Base-by-base conservation (phyloP, 2,113 vertebrate genomes). In the Okapia johnstoni region DNA sequence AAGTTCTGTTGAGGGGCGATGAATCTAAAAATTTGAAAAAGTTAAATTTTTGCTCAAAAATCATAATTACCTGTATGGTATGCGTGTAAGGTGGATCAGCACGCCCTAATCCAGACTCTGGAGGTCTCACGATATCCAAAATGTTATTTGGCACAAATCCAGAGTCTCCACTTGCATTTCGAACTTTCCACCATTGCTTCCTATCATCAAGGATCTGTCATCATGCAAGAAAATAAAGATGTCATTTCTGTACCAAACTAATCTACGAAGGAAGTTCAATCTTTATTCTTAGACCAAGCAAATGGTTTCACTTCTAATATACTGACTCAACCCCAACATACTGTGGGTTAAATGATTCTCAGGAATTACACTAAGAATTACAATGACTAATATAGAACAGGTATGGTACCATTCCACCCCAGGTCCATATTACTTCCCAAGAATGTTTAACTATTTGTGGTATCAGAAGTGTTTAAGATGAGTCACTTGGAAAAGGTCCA, bases 71-170 rank as follows among this genome's bases (percentile, higher is more conserved):
- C 99, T 99, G 99, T 73, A 99, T 99, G 28, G 99, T 99, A 93
- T 99, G 99, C 48, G 98, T 99, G 66, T 99, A 99, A 1, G 99
- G 97, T 9, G 99, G 99, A 58, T 99, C 99, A 0, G 99, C 98
- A 66, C 99, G 98, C 2, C 99, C 99, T 1, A 97, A 84, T 3
- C 96, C 97, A 7, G 99, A 79, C 60, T 99, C 99, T 55, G 98
- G 94, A 1, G 98, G 97, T 96, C 98, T 99, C 97, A 99, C 98
- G 54, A 99, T 98, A 87, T 99, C 99, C 98, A 99, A 98, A 98
- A 99, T 99, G 98, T 99, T 99, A 99, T 99, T 99, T 99, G 99
- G 99, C 99, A 99, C 99, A 95, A 99, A 99, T 96, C 99, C 99
- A 2, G 97, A 98, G 11, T 98, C 98, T 79, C 99, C 99, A 8